Evolutionary conservation across 2,888 invertebrate genomes (phyloP), one percentile per base, ranked within the genome.

Genomic region (Podabrus alpinus): DNA sequence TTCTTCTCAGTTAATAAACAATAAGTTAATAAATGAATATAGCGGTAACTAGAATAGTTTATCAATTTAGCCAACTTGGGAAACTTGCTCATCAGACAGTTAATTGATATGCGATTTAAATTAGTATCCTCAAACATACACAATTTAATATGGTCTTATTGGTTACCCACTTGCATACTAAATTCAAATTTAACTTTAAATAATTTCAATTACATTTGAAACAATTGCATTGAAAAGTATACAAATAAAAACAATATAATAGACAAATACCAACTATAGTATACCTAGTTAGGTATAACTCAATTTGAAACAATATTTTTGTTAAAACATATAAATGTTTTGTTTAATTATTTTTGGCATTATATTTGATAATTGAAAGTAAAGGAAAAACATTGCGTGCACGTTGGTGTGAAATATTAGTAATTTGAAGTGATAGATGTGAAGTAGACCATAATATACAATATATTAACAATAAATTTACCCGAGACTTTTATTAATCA

Each of bases 371-470:
- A 64, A 64, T 67, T 67, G 29, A 29, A 29, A 67, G 24, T 67
- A 29, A 9, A 15, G 25, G 5, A 24, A 66, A 24, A 29, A 25
- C 66, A 59, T 71, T 21, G 71, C 71, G 71, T 71, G 71, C 67
- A 15, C n/a, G 66, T 13, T 24, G 45, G 64, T 59, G 66, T 71
- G 71, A 71, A 67, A 60, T 71, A 64, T 74, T 68, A 68, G 71
- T 68, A 74, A 74, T 74, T 74, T 45, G 62, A 16, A 68, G 68
- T 74, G 74, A 74, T 74, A 71, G 70, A 74, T 74, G 74, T 68
- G 71, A 64, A 62, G 62, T 19, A 45, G 68, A 62, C 25, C 71
- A 45, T 45, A n/a, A 13, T 13, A 13, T 45, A n/a, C 45, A 45
- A 45, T 45, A 68, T 74, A n/a, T n/a, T n/a, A n/a, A n/a, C 68